phyloP scores from a whole-genome alignment of 2,797 vertebrate genomes.

The Merluccius polli region DNA sequence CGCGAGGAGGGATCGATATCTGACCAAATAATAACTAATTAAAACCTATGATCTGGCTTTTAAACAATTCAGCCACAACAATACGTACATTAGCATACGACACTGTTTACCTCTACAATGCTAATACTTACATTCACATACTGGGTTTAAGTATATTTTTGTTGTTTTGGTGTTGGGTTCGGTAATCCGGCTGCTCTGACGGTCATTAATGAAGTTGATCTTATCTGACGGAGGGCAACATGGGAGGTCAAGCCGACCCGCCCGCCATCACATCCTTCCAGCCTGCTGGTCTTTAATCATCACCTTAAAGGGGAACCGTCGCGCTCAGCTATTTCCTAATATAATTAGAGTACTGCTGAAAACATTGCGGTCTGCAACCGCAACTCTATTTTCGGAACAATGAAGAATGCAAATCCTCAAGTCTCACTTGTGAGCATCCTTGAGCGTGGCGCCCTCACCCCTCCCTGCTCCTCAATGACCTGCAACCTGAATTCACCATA shows the following conservation, averaged over 20 bases:
- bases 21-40: not conserved
- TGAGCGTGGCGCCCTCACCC: not conserved
- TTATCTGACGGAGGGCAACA: not conserved
- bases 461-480: not conserved
- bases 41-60: not conserved
- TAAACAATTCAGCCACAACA: not conserved
- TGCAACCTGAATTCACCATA: not conserved
- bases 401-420: not conserved
- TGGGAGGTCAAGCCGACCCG: not conserved
- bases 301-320: not conserved
- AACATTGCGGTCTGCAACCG: no score
- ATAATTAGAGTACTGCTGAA: no score
- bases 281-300: no score
- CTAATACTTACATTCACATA: not conserved
- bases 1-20: not conserved
- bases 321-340: not conserved
- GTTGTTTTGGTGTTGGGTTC: no score
- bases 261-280: no score
- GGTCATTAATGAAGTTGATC: not conserved
- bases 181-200: not conserved
- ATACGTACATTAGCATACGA: not conserved
- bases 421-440: not conserved
- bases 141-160: not conserved
- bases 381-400: no score
- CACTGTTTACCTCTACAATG: not conserved